These are phyloP conservation scores for Amblyornis subalaris DNA, from an alignment of 2,113 vertebrate genomes.

Conservation along the genomic window DNA sequence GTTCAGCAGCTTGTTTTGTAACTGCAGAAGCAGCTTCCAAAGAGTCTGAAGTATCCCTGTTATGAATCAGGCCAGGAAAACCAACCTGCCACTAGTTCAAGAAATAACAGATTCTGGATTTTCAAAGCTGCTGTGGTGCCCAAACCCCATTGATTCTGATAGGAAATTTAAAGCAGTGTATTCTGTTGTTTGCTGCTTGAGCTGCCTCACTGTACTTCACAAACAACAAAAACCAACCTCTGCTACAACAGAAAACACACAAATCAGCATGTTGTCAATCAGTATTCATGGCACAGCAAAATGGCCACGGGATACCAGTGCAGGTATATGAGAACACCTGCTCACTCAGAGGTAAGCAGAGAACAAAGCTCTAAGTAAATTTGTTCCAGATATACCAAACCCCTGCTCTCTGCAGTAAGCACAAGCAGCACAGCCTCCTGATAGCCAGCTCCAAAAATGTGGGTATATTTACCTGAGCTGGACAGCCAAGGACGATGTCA, in stretches of 20 bases:
- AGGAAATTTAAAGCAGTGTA: not conserved
- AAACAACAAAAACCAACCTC: not conserved
- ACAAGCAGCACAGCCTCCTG: not conserved
- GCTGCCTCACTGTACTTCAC: not conserved
- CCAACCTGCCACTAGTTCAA: not conserved
- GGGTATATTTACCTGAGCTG: slow-evolving; percentile 74
- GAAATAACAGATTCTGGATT: not conserved
- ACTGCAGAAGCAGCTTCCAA: not conserved
- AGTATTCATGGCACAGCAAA: not conserved
- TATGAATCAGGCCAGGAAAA: not conserved
- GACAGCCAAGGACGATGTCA: slow-evolving; percentile 75
- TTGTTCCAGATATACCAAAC: not conserved
- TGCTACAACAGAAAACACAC: not conserved
- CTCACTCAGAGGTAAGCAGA: not conserved
- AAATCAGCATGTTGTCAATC: not conserved
- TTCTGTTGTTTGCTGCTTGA: not conserved
- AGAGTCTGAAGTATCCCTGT: not conserved
- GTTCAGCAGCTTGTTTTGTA: slow-evolving; percentile 12
- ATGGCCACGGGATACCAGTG: not conserved
- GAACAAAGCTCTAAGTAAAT: not conserved
- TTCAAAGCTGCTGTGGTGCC: not conserved
- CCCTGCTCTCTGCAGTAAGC: not conserved
- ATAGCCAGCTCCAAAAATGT: not conserved
- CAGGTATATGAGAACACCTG: not conserved
- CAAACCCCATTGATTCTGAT: not conserved